Evolutionary conservation across 2,888 invertebrate species (phyloP).

Genomic region (Lamellibrachia satsuma): DNA sequence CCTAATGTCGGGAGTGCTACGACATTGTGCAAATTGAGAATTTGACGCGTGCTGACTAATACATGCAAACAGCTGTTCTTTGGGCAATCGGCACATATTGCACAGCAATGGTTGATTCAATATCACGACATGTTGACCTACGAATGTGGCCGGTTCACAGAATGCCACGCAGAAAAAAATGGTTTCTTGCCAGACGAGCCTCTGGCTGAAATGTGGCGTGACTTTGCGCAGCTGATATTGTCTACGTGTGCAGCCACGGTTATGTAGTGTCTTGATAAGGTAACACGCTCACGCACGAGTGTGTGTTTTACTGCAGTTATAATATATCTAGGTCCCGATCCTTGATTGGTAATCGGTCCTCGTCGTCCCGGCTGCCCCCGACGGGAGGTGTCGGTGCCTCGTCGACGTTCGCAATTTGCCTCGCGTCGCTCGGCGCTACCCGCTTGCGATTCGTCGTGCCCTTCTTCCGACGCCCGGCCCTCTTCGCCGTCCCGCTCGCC

Average conservation of each 20-base stretch:
- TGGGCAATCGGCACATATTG: neutral
- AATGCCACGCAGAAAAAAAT: neutral
- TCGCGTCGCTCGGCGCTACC: constrained; percentile 28
- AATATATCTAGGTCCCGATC: constrained; percentile 59
- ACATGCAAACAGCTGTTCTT: neutral
- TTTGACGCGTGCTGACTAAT: neutral
- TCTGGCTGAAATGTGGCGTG: neutral
- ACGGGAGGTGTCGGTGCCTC: neutral
- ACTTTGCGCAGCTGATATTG: neutral
- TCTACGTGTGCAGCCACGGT: neutral
- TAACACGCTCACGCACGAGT: neutral
- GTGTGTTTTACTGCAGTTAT: constrained; percentile 38
- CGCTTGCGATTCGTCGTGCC: neutral
- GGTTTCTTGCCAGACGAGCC: neutral
- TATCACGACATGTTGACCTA: neutral
- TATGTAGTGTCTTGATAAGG: neutral
- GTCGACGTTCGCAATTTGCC: neutral
- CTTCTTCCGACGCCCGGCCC: neutral
- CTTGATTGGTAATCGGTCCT: constrained; percentile 52
- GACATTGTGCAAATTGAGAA: neutral
- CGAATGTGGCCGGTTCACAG: neutral
- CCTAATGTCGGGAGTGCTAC: neutral
- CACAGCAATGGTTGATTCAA: neutral
- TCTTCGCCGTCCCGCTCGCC: neutral
- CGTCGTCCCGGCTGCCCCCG: constrained; percentile 32